Base-by-base conservation (phyloP, 2,888 invertebrate species). In the Aradus depressus region DNA sequence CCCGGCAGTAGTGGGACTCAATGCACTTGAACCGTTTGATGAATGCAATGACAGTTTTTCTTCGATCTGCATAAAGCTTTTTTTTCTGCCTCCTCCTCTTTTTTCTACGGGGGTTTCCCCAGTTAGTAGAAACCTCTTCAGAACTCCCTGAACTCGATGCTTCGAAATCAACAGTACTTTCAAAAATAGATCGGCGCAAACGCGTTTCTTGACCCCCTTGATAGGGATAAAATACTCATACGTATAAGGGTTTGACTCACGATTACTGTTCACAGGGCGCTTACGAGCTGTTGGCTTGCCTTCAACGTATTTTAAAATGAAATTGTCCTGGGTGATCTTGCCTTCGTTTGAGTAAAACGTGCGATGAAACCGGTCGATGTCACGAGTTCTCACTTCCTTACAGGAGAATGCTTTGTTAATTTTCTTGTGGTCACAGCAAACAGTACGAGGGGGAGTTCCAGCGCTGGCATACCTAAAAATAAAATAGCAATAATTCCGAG, bases 381-480 rank as follows among this genome's bases (percentile, higher is more conserved):
- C 28, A 5, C n/a, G 42, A 42, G 4, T 25, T 14, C 26, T n/a
- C 25, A 42, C 26, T 28, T n/a, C 26, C 10, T 42, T 18, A 14
- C 25, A 42, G 42, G 16, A 42, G 14, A 42, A 42, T 10, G 28
- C 42, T 3, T 42, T 25, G 26, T 42, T 42, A 25, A 26, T 42
- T n/a, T 42, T 42, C n/a, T 25, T 4, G 28, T 42, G 42, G 3
- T 14, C 28, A 18, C 42, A 42, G 28, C 8, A 18, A 25, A 25
- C 25, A 10, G 8, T 42, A 14, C 25, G 25, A 16, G 42, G 42
- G 28, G 42, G 42, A 25, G 28, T 3, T 42, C 42, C 42, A 12
- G 42, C 10, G 28, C 42, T 42, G 16, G 26, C 25, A 42, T 42
- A 42, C 28, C 42, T 42, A n/a, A n/a, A n/a, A n/a, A n/a, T n/a